These are phyloP conservation scores for Manis crassicaudata DNA, from an alignment of 2,797 vertebrate genomes.

Conservation along the genomic window DNA sequence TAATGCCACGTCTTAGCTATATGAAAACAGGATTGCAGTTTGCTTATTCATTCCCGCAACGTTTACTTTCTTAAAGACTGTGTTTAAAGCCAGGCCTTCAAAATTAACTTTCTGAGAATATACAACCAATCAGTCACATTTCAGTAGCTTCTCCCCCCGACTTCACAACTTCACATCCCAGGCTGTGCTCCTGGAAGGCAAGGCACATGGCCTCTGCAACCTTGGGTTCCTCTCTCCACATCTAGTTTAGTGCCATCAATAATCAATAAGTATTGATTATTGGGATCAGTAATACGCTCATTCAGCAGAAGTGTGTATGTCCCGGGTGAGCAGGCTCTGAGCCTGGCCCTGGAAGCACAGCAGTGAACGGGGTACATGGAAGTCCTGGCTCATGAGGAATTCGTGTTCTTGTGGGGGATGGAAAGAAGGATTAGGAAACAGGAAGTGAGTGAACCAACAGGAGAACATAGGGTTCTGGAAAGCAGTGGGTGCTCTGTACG, in stretches of 20 bases:
- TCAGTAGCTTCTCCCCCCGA: fast-evolving
- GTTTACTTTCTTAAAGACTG: background rate
- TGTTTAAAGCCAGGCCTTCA: background rate
- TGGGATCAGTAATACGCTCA: background rate
- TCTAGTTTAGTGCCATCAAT: background rate
- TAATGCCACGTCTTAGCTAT: background rate
- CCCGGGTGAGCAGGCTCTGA: background rate
- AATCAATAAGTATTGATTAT: background rate
- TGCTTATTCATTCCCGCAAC: background rate
- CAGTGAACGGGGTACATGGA: background rate
- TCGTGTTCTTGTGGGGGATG: background rate
- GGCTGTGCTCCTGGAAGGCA: background rate
- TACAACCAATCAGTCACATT: fast-evolving
- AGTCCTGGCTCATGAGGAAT: background rate
- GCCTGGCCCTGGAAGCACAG: background rate
- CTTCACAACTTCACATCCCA: background rate
- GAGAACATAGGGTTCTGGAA: too few relatives aligned
- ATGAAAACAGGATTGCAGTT: background rate
- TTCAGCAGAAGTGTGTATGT: background rate
- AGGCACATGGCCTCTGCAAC: background rate
- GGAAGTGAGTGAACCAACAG: background rate
- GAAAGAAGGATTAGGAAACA: background rate
- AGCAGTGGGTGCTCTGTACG: background rate
- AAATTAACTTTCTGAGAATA: background rate
- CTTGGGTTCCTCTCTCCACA: background rate